Conservation (phyloP, 2,113 vertebrate species). For the Geococcyx californianus region DNA sequence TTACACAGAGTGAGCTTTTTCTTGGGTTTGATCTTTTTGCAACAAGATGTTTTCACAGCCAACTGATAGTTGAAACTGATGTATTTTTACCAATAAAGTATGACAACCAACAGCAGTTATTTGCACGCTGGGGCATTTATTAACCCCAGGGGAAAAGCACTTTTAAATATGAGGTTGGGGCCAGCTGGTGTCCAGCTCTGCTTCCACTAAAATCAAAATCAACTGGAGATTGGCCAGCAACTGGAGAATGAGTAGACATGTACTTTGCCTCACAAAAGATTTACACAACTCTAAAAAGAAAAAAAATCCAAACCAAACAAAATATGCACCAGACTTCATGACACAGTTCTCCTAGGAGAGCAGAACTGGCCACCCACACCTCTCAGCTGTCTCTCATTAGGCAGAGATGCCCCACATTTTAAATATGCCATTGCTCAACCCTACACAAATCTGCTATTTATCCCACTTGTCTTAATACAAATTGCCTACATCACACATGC, state of each 20-base stretch:
- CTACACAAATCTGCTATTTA: slow-evolving; percentile 15
- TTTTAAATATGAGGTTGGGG: slow-evolving; percentile 7
- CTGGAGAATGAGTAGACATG: neutral
- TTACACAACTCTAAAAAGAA: neutral
- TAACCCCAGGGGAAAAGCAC: neutral
- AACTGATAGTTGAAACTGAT: neutral
- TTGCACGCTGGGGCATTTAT: neutral
- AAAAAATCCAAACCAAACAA: no score
- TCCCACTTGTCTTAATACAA: neutral
- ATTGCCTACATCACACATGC: neutral
- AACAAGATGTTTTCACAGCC: neutral
- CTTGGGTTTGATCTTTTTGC: slow-evolving; percentile 17
- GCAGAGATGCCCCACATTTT: slow-evolving; percentile 32
- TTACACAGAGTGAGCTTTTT: neutral
- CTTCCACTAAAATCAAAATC: slow-evolving; percentile 32
- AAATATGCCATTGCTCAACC: slow-evolving; percentile 48
- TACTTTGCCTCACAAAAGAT: neutral
- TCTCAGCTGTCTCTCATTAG: slow-evolving; percentile 61
- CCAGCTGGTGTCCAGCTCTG: slow-evolving; percentile 19
- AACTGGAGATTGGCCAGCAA: neutral
- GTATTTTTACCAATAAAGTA: slow-evolving; percentile 18
- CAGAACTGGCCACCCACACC: slow-evolving; percentile 57
- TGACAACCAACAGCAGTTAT: neutral
- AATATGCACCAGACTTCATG: slow-evolving; percentile 24
- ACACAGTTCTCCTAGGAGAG: slow-evolving; percentile 38